A percentile compares a stretch with the other conserved stretches of the same genome.
Conservation (phyloP, 2,113 vertebrate genomes). For the Lota lota region DNA sequence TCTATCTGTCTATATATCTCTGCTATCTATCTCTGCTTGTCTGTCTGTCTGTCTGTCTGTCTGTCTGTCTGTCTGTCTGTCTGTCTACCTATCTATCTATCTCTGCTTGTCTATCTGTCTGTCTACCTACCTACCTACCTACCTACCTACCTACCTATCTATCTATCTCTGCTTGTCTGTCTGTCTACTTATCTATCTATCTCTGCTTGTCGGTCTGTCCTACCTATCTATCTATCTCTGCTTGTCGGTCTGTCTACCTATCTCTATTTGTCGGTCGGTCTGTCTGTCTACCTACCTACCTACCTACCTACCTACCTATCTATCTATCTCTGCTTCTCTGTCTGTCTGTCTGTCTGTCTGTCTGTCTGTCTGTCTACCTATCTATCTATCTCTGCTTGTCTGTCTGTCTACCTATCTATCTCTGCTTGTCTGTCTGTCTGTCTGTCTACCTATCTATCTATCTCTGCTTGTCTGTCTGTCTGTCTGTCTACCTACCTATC, state of each 20-base stretch:
- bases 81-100: neutral
- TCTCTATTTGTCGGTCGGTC: neutral
- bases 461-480: neutral
- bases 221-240: neutral
- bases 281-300: neutral
- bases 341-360: neutral
- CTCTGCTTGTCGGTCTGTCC: neutral
- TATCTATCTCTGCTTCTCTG: neutral
- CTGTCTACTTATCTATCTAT: neutral
- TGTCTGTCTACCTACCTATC: neutral
- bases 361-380: neutral
- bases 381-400: neutral
- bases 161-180: neutral
- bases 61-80: neutral
- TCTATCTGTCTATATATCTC: too few relatives aligned
- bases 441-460: neutral
- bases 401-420: neutral
- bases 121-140: neutral
- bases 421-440: neutral
- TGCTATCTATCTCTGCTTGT: fast-evolving
- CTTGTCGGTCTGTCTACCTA: neutral
- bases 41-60: neutral
- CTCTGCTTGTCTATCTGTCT: neutral
- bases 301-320: neutral
- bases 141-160: too few relatives aligned